Conservation (phyloP, 64 coral and sea anemone species). For the Porites lutea region DNA sequence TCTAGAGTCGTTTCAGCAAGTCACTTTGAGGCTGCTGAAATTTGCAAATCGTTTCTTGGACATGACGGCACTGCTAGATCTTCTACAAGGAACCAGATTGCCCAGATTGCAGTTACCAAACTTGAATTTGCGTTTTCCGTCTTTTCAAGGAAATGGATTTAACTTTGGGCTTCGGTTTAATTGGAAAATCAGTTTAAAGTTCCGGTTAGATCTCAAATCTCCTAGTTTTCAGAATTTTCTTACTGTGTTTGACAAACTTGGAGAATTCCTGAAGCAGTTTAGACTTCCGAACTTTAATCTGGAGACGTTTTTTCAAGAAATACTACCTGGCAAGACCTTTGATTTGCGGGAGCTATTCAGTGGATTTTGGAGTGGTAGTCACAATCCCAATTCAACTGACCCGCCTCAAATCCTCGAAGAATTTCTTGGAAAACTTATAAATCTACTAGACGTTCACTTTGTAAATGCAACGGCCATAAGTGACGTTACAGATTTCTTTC, state of each 20-base stretch:
- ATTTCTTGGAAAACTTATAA: slow-evolving; percentile 53
- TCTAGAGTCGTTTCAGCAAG: slow-evolving; percentile 69
- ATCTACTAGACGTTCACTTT: slow-evolving; percentile 58
- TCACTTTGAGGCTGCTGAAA: slow-evolving; percentile 64
- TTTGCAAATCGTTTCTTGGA: slow-evolving; percentile 88
- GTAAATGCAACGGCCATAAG: slow-evolving; percentile 70
- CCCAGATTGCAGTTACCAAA: slow-evolving; percentile 55
- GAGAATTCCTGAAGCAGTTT: slow-evolving; percentile 73
- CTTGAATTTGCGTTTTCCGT: slow-evolving; percentile 40
- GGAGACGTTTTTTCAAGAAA: slow-evolving; percentile 70
- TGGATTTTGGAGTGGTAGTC: slow-evolving; percentile 39
- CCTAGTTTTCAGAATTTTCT: slow-evolving; percentile 70
- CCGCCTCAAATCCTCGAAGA: slow-evolving; percentile 63
- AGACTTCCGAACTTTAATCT: slow-evolving; percentile 70
- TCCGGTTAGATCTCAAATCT: slow-evolving; percentile 74
- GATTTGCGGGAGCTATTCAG: slow-evolving; percentile 45
- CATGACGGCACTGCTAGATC: slow-evolving; percentile 73
- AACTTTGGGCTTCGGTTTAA: slow-evolving; percentile 94
- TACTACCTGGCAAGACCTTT: slow-evolving; percentile 66
- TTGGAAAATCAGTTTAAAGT: slow-evolving; percentile 83
- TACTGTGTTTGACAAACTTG: slow-evolving; percentile 46
- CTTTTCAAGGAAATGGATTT: slow-evolving; percentile 1
- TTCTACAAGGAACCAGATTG: slow-evolving; percentile 57
- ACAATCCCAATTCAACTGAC: slow-evolving; percentile 13
- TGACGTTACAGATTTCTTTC: slow-evolving; percentile 68